Percentiles rank a stretch among this genome's conserved stretches.
These are phyloP conservation scores for Eulimnadia texana DNA, from an alignment of 1,140 invertebrate species.

Conservation along the genomic window DNA sequence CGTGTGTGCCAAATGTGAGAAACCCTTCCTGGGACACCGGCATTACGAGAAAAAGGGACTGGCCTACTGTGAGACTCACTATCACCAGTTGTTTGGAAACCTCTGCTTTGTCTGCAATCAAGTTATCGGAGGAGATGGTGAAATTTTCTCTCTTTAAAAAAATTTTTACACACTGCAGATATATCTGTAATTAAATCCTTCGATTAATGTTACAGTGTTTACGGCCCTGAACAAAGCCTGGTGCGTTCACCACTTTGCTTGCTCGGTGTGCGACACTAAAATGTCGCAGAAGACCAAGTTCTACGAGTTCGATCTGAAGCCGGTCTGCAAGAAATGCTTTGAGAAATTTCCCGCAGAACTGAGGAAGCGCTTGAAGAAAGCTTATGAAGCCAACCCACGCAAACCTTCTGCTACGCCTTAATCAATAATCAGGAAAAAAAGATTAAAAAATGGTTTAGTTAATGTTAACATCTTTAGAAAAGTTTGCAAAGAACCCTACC, in stretches of 20 bases:
- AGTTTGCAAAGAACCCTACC: too few relatives aligned
- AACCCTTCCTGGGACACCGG: slow-evolving; percentile 94
- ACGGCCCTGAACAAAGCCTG: slow-evolving; percentile 98
- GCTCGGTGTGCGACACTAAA: slow-evolving; percentile 90
- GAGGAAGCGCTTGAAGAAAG: slow-evolving; percentile 55
- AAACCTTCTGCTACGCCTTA: slow-evolving; percentile 13
- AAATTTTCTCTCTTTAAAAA: slow-evolving; percentile 25
- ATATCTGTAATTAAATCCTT: too few relatives aligned
- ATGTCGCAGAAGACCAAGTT: slow-evolving; percentile 99
- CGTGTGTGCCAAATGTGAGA: slow-evolving; percentile 98
- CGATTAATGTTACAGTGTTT: too few relatives aligned
- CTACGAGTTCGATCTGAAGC: slow-evolving; percentile 95
- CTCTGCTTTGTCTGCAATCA: slow-evolving; percentile 97
- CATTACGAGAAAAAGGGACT: slow-evolving; percentile 98
- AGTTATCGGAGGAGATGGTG: slow-evolving; percentile 93
- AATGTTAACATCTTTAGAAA: too few relatives aligned
- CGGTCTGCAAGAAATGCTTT: slow-evolving; percentile 96
- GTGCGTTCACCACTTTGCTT: slow-evolving; percentile 99
- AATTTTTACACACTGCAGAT: too few relatives aligned
- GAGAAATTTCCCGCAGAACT: slow-evolving; percentile 92
- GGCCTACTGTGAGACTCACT: slow-evolving; percentile 98
- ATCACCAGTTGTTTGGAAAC: slow-evolving; percentile 97
- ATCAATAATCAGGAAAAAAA: too few relatives aligned
- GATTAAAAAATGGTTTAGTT: too few relatives aligned
- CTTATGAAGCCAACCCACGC: slow-evolving; percentile 26